Evolutionary conservation across 2,888 invertebrate genomes (phyloP).

Genomic region (Melipona bicolor): DNA sequence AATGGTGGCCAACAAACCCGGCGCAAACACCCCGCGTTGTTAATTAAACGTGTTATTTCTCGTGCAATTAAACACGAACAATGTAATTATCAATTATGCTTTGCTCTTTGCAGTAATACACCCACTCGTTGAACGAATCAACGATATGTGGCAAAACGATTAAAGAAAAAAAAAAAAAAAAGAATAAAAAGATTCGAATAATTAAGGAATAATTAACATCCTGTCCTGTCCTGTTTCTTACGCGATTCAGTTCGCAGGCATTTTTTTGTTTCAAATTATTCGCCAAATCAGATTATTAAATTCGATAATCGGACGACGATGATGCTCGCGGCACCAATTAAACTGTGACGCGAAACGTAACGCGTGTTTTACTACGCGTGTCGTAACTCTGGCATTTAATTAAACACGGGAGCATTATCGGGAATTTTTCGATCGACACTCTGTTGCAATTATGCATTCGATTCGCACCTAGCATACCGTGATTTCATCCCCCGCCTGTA

Average conservation of each 20-base stretch:
- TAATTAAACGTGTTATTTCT: constrained; percentile 13
- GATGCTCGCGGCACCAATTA: neutral
- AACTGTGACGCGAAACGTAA: neutral
- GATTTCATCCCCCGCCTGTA: constrained; percentile 5
- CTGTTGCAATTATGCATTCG: constrained; percentile 16
- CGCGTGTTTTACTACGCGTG: neutral
- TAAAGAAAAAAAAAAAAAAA: no score
- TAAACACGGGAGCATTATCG: neutral
- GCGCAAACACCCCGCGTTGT: neutral
- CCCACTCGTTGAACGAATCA: neutral
- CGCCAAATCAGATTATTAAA: no score
- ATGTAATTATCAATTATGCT: neutral
- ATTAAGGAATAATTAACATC: neutral
- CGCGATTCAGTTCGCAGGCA: neutral
- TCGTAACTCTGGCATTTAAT: neutral
- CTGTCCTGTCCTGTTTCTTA: neutral
- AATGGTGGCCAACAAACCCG: neutral
- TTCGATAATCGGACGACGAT: neutral
- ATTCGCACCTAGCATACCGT: constrained; percentile 3
- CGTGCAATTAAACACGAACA: constrained; percentile 12
- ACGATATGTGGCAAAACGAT: neutral
- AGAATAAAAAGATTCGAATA: neutral
- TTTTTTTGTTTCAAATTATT: neutral
- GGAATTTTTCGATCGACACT: constrained; percentile 10
- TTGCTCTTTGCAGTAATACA: neutral